A percentile compares a stretch with the other conserved stretches of the same genome.
Evolutionary conservation across 2,797 vertebrate genomes (phyloP).

Genomic region (Xenopus petersii): DNA sequence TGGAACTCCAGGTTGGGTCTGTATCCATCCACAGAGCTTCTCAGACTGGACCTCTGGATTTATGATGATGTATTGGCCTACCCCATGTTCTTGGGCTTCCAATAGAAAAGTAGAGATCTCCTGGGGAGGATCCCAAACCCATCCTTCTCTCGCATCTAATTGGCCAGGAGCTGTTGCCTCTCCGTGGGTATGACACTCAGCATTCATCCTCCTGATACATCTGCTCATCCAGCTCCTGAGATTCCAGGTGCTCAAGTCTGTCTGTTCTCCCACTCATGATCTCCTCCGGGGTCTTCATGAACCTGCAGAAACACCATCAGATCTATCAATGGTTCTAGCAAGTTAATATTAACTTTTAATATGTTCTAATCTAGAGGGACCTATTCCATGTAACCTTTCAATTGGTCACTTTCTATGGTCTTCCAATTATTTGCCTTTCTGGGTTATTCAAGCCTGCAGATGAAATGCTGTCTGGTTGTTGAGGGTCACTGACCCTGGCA

Average conservation of each 20-base stretch:
- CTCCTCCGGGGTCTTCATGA: slow-evolving; percentile 98
- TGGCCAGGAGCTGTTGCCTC: slow-evolving; percentile 45
- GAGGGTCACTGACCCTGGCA: too few relatives aligned
- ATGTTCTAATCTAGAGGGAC: too few relatives aligned
- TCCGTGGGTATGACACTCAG: slow-evolving; percentile 62
- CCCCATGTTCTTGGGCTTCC: not conserved
- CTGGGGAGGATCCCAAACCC: not conserved
- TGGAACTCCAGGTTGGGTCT: not conserved
- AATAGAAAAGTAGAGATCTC: not conserved
- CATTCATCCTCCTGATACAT: slow-evolving; percentile 95
- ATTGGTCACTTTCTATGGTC: too few relatives aligned
- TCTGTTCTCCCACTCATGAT: slow-evolving; percentile 96
- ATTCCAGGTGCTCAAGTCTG: slow-evolving; percentile 91
- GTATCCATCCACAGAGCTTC: not conserved
- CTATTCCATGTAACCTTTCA: too few relatives aligned
- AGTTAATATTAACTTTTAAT: too few relatives aligned
- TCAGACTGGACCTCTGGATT: not conserved
- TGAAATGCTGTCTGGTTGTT: too few relatives aligned
- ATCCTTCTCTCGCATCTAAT: not conserved
- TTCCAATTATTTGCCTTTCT: too few relatives aligned
- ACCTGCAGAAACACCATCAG: slow-evolving; percentile 66
- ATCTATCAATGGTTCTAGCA: too few relatives aligned
- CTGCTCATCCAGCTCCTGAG: slow-evolving; percentile 89
- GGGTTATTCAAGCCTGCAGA: too few relatives aligned
- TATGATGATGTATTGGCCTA: not conserved